phyloP scores from a whole-genome alignment of 1,140 invertebrate genomes.

The Ptiloglossa arizonensis region DNA sequence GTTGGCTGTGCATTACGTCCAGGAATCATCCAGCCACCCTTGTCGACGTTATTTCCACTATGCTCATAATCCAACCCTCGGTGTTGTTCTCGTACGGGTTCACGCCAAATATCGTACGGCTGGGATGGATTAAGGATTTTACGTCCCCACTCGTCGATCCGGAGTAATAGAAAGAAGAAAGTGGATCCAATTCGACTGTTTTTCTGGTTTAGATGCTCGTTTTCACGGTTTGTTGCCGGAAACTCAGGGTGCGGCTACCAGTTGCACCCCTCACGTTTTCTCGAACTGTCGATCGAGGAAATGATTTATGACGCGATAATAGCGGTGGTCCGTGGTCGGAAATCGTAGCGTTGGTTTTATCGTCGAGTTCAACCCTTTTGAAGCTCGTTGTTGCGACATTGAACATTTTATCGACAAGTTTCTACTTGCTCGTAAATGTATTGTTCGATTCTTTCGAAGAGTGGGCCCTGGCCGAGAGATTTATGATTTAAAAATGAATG shows the following conservation, averaged over 20 bases:
- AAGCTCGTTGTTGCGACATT: background rate
- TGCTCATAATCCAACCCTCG: conserved; percentile 52
- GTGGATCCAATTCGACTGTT: conserved; percentile 52
- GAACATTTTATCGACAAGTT: conserved; percentile 33
- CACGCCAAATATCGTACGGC: conserved; percentile 48
- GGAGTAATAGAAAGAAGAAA: conserved; percentile 39
- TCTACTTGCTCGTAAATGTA: background rate
- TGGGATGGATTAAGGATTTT: conserved; percentile 59
- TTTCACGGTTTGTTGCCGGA: conserved; percentile 57
- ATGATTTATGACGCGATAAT: conserved; percentile 42
- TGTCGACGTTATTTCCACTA: conserved; percentile 48
- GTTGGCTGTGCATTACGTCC: conserved; percentile 45
- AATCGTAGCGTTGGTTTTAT: conserved; percentile 36
- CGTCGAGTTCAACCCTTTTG: conserved; percentile 18
- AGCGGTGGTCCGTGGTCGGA: conserved; percentile 9
- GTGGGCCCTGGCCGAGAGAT: background rate
- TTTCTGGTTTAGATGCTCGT: conserved; percentile 48
- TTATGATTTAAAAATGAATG: conserved; percentile 1
- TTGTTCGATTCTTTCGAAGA: background rate
- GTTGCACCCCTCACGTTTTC: background rate
- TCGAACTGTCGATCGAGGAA: conserved; percentile 20
- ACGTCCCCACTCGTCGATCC: conserved; percentile 25
- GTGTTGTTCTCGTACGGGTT: conserved; percentile 52
- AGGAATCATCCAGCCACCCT: conserved; percentile 13
- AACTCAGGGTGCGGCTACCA: background rate